Percentiles rank a stretch among this genome's conserved stretches.
These are phyloP conservation scores for Chymomyza procnemis DNA, from an alignment of 2,888 invertebrate species.

Conservation along the genomic window DNA sequence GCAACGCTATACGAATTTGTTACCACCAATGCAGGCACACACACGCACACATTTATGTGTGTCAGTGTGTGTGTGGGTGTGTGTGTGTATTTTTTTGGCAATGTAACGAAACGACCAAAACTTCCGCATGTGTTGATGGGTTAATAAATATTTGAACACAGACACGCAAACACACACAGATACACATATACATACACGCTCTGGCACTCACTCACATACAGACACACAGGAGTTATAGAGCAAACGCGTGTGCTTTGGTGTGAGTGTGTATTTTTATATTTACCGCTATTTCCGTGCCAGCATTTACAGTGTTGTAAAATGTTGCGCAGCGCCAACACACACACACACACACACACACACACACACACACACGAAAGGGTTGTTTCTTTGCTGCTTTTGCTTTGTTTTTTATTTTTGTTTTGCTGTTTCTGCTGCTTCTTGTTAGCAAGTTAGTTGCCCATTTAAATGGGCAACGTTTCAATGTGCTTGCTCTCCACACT, in stretches of 20 bases:
- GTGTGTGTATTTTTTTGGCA: constrained; percentile 33
- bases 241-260: constrained; percentile 18
- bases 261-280: constrained; percentile 62
- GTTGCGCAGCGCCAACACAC: constrained; percentile 55
- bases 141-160: constrained; percentile 76
- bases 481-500: background rate
- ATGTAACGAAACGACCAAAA: constrained; percentile 68
- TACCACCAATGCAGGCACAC: constrained; percentile 51
- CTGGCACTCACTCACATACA: constrained; percentile 22
- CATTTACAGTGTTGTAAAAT: constrained; percentile 70
- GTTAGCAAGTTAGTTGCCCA: constrained; percentile 66
- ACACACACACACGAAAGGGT: constrained; percentile 25
- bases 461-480: constrained; percentile 41
- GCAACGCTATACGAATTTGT: constrained; percentile 71
- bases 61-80: constrained; percentile 16
- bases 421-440: background rate
- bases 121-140: constrained; percentile 75
- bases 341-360: background rate
- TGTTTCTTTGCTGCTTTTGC: constrained; percentile 22
- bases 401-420: constrained; percentile 10
- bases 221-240: constrained; percentile 4
- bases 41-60: background rate
- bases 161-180: constrained; percentile 36
- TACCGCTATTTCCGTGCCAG: constrained; percentile 67
- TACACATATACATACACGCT: constrained; percentile 32